These are phyloP conservation scores for Drosophila kurseongensis DNA, from an alignment of 1,140 invertebrate genomes.

Conservation along the genomic window DNA sequence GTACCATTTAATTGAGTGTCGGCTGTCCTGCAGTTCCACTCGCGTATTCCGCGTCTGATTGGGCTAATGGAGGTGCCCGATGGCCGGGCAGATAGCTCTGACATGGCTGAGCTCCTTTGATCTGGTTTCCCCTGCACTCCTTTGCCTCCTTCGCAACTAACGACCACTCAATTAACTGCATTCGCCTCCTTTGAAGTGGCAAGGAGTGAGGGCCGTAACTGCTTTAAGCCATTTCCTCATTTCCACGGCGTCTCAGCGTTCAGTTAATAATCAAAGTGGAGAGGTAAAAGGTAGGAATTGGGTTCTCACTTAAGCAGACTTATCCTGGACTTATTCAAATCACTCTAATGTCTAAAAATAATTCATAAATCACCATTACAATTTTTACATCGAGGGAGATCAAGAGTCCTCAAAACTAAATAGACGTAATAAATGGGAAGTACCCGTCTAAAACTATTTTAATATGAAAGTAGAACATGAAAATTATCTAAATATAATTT, in stretches of 20 bases:
- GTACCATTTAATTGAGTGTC: constrained; percentile 62
- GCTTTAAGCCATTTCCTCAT: constrained; percentile 31
- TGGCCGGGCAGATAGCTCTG: constrained; percentile 5
- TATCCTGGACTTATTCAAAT: too few relatives aligned
- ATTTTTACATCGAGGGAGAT: too few relatives aligned
- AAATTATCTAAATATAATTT: too few relatives aligned
- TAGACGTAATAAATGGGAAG: too few relatives aligned
- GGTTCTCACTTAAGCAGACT: too few relatives aligned
- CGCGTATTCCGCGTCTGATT: constrained; percentile 43
- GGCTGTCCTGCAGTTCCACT: constrained; percentile 17
- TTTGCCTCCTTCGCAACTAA: constrained; percentile 14
- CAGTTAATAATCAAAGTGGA: background rate
- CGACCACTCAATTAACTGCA: constrained; percentile 69
- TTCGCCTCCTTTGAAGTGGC: constrained; percentile 60
- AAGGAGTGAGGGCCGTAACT: constrained; percentile 18
- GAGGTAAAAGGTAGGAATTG: too few relatives aligned
- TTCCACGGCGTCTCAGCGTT: constrained; percentile 7
- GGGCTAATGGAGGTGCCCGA: constrained; percentile 62
- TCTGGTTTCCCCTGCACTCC: background rate
- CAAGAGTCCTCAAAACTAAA: too few relatives aligned
- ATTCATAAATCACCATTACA: too few relatives aligned
- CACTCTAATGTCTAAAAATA: too few relatives aligned
- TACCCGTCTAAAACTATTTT: too few relatives aligned
- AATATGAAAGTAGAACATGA: too few relatives aligned
- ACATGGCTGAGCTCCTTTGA: constrained; percentile 28